Conservation (phyloP, 1,140 invertebrate species). For the Leptestheria dahalacensis region DNA sequence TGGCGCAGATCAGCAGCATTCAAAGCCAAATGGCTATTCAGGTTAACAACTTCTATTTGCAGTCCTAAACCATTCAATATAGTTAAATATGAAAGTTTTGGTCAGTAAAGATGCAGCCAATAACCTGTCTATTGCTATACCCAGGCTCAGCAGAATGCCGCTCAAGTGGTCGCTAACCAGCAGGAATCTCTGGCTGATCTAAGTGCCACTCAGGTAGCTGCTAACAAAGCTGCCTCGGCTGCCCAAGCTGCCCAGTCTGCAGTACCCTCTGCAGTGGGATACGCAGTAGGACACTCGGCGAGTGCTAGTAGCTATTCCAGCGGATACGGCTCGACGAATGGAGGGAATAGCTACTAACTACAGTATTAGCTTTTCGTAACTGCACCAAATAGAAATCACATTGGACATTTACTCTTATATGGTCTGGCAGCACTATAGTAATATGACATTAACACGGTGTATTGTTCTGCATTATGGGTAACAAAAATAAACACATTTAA, state of each 20-base stretch:
- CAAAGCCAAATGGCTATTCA: conserved; percentile 21
- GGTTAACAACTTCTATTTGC: no score
- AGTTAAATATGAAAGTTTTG: no score
- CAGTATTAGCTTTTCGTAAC: background rate
- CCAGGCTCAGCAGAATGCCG: conserved; percentile 23
- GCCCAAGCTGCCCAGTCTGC: conserved; percentile 19
- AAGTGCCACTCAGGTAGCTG: conserved; percentile 21
- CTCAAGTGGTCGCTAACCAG: conserved; percentile 22
- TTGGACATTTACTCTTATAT: background rate
- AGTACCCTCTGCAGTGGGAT: conserved; percentile 11
- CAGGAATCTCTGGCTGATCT: conserved; percentile 22
- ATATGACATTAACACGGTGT: background rate
- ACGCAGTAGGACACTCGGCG: background rate
- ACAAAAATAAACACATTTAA: no score
- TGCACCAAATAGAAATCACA: background rate
- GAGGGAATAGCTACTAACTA: background rate
- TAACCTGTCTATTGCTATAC: background rate
- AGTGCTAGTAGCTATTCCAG: background rate
- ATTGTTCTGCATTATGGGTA: background rate
- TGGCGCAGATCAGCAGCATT: conserved; percentile 14
- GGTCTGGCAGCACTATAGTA: background rate
- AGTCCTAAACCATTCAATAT: no score
- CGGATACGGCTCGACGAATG: background rate
- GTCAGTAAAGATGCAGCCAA: background rate
- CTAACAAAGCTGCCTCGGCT: conserved; percentile 20